phyloP scores from a whole-genome alignment of 2,797 vertebrate species.

The Sciurus vulgaris region DNA sequence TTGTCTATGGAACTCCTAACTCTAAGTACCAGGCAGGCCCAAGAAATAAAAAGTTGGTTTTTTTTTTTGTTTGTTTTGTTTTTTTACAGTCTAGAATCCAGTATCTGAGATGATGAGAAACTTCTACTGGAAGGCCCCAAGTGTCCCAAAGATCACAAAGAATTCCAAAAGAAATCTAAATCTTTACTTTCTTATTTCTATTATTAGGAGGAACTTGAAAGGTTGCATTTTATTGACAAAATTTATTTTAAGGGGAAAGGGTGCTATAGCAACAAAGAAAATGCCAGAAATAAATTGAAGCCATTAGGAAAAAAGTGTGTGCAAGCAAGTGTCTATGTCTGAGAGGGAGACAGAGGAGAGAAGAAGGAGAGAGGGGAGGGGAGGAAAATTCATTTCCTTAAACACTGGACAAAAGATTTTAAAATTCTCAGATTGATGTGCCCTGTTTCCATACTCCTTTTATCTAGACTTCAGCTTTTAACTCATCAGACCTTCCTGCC shows the following conservation, averaged over 20 bases:
- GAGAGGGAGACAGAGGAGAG: neutral
- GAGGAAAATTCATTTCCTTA: neutral
- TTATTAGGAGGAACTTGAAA: neutral
- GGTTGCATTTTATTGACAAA: slow-evolving; percentile 7
- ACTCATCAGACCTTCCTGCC: neutral
- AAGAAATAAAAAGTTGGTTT: neutral
- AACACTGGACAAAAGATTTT: neutral
- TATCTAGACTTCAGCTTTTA: neutral
- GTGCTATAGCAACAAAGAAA: slow-evolving; percentile 25
- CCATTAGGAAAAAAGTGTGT: neutral
- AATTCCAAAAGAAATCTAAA: neutral
- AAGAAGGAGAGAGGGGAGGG: too few relatives aligned
- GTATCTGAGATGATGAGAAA: neutral
- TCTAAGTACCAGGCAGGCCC: neutral
- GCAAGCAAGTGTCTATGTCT: neutral
- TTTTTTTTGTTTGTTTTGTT: too few relatives aligned
- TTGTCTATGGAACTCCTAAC: neutral
- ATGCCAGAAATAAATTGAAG: neutral
- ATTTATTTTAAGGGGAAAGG: slow-evolving; percentile 27
- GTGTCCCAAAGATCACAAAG: neutral
- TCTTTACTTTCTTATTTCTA: neutral
- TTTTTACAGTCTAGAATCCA: neutral
- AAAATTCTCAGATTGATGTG: neutral
- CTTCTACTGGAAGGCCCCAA: neutral
- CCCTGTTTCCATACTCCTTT: neutral